phyloP scores from a whole-genome alignment of 1,140 invertebrate species.

The Mylabris phalerata region DNA sequence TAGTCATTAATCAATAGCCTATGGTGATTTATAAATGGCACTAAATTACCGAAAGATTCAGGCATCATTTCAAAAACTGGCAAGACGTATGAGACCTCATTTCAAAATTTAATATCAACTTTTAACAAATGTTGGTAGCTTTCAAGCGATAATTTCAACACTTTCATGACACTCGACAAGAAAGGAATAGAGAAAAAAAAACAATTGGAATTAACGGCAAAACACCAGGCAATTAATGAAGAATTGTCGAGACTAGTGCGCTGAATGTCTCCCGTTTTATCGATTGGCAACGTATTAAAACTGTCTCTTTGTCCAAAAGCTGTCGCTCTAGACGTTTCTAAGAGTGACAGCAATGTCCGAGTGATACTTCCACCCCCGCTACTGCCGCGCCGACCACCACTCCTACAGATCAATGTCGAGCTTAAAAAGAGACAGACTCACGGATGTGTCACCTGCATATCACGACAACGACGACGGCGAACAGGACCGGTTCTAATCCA shows the following conservation, averaged over 20 bases:
- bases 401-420: constrained; percentile 24
- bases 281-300: constrained; percentile 6
- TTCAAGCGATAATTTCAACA: no score
- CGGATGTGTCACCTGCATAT: no score
- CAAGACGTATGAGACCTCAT: constrained; percentile 13
- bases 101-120: constrained; percentile 15
- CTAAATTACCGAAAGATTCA: constrained; percentile 15
- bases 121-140: constrained; percentile 10
- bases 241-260: constrained; percentile 1
- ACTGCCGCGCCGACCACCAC: not conserved
- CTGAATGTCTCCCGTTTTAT: not conserved
- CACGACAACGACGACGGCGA: no score
- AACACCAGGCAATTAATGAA: not conserved
- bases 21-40: constrained; percentile 10
- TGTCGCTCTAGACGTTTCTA: constrained; percentile 25
- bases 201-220: not conserved
- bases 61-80: not conserved
- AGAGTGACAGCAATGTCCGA: constrained; percentile 28
- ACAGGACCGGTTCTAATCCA: no score
- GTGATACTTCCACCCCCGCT: constrained; percentile 18
- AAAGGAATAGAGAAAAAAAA: not conserved
- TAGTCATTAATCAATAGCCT: constrained; percentile 8
- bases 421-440: no score
- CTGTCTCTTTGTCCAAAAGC: constrained; percentile 19
- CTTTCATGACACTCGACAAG: not conserved